Evolutionary conservation across 2,888 invertebrate species (phyloP).

Genomic region (Gnatocerus cornutus): DNA sequence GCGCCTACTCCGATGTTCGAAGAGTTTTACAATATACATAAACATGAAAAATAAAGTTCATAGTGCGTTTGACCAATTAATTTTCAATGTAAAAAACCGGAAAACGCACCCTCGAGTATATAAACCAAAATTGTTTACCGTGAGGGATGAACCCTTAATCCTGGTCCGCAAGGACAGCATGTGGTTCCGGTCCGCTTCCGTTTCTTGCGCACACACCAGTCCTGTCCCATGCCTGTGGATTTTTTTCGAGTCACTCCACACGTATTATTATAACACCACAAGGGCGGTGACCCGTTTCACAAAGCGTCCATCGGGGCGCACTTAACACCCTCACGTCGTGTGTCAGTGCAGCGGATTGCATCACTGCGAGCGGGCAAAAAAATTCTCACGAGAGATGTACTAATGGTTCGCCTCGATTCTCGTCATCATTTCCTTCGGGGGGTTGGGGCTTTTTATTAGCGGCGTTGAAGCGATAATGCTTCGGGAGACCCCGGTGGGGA

Average conservation of each 20-base stretch:
- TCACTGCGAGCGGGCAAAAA: constrained; percentile 8
- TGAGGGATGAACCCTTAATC: constrained; percentile 74
- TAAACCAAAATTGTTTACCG: constrained; percentile 61
- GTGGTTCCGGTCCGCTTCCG: constrained; percentile 79
- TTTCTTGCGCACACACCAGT: constrained; percentile 83
- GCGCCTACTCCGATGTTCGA: too few relatives aligned
- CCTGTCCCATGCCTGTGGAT: constrained; percentile 78
- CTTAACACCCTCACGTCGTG: constrained; percentile 30
- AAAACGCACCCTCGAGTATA: neutral
- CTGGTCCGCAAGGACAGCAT: constrained; percentile 75
- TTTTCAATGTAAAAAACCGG: neutral
- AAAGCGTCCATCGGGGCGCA: constrained; percentile 40
- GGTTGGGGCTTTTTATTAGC: constrained; percentile 15
- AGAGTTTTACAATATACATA: too few relatives aligned
- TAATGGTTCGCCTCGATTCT: constrained; percentile 12
- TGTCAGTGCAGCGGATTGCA: constrained; percentile 25
- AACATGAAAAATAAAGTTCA: too few relatives aligned
- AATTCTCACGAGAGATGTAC: constrained; percentile 2
- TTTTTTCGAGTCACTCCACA: constrained; percentile 37
- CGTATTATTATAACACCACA: constrained; percentile 23
- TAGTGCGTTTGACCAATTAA: too few relatives aligned
- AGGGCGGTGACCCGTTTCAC: constrained; percentile 44
- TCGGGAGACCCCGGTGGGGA: constrained; percentile 33
- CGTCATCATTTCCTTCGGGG: constrained; percentile 34
- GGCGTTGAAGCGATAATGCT: constrained; percentile 25